These are phyloP conservation scores for Philypnodon macrostomus DNA, from an alignment of 2,797 vertebrate genomes.

Conservation along the genomic window DNA sequence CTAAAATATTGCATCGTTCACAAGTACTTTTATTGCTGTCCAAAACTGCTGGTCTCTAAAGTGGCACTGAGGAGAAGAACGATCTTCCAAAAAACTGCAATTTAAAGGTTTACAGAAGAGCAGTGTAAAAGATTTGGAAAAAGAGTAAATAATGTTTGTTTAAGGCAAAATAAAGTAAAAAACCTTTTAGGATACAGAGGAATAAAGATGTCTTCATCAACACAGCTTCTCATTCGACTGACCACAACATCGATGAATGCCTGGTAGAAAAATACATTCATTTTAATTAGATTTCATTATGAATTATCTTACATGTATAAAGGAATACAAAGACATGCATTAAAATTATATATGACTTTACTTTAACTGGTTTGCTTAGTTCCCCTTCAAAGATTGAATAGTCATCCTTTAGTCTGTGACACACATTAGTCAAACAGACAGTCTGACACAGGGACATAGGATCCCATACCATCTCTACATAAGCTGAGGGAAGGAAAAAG, in stretches of 20 bases:
- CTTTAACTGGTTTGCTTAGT: conserved; percentile 82
- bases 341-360: conserved; percentile 33
- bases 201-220: conserved; percentile 94
- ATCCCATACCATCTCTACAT: conserved; percentile 87
- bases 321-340: neutral
- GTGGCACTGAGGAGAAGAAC: conserved; percentile 71
- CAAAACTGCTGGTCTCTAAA: conserved; percentile 89
- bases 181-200: conserved; percentile 90
- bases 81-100: conserved; percentile 78
- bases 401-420: conserved; percentile 78
- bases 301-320: too few relatives aligned
- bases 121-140: neutral
- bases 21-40: conserved; percentile 86
- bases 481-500: conserved; percentile 73
- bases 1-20: neutral
- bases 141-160: neutral
- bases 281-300: too few relatives aligned
- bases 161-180: neutral
- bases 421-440: conserved; percentile 77
- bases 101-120: conserved; percentile 15
- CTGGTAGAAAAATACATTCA: conserved; percentile 73
- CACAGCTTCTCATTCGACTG: conserved; percentile 79
- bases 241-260: conserved; percentile 75
- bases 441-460: conserved; percentile 85
- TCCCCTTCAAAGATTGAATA: conserved; percentile 76